These are phyloP conservation scores for Porites divaricata DNA, from an alignment of 92 coral and sea anemone genomes.

Conservation along the genomic window DNA sequence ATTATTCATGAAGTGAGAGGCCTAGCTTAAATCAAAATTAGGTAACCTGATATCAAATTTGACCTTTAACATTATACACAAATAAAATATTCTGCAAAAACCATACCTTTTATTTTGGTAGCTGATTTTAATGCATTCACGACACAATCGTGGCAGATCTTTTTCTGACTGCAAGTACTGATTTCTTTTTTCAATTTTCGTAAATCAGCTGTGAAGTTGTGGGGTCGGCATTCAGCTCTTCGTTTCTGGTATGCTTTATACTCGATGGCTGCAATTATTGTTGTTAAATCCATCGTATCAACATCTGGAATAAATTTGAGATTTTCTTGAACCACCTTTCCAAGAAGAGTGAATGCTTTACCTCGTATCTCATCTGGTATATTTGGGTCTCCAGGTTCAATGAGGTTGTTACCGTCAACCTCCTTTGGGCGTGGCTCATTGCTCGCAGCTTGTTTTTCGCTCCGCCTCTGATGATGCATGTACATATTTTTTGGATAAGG, in stretches of 20 bases:
- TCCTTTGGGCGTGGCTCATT: slow-evolving; percentile 21
- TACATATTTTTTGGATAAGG: too few species aligned
- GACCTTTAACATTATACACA: too few species aligned
- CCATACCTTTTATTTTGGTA: too few species aligned
- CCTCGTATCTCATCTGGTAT: slow-evolving; percentile 24
- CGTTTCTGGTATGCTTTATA: slow-evolving; percentile 4
- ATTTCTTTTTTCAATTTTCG: slow-evolving; percentile 29
- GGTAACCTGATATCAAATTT: too few species aligned
- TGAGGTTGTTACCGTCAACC: slow-evolving; percentile 33
- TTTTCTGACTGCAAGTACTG: background rate
- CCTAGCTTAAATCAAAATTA: too few species aligned
- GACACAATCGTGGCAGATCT: background rate
- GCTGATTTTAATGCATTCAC: background rate
- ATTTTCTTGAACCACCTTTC: slow-evolving; percentile 23
- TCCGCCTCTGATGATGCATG: background rate
- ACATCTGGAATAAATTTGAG: background rate
- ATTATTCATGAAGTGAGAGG: too few species aligned
- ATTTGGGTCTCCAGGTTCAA: slow-evolving; percentile 56
- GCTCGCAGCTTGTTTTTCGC: background rate
- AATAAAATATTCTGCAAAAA: too few species aligned
- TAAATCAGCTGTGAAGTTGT: slow-evolving; percentile 3
- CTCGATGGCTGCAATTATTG: slow-evolving; percentile 21
- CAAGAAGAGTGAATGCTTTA: background rate
- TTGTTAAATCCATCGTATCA: background rate
- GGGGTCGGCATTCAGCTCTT: background rate